phyloP scores from a whole-genome alignment of 2,797 vertebrate genomes.

The Poliocrania exsul region DNA sequence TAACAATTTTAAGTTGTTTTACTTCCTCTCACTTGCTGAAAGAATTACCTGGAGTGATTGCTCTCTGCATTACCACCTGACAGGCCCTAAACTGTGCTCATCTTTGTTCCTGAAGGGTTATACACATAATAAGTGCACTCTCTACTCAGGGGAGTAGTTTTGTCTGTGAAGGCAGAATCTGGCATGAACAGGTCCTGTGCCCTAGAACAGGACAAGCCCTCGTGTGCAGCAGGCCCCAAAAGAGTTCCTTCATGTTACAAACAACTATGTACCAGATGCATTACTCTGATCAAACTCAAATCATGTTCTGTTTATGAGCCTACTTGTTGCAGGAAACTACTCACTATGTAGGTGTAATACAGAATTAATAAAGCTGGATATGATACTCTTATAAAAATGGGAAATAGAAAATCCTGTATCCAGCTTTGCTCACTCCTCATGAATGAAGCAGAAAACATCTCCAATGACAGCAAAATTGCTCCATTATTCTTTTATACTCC shows the following conservation, averaged over 20 bases:
- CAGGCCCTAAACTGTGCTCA: not conserved
- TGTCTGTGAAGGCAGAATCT: not conserved
- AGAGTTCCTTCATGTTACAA: rapidly evolving
- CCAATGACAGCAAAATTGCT: not conserved
- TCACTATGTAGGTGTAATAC: not conserved
- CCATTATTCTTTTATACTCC: not conserved
- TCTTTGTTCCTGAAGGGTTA: not conserved
- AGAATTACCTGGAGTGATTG: not conserved
- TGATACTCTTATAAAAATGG: not conserved
- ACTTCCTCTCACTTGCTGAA: not conserved
- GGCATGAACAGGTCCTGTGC: not conserved
- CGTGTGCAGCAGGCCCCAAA: not conserved
- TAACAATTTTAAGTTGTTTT: not conserved
- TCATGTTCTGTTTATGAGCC: not conserved
- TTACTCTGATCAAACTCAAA: not conserved
- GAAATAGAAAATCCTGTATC: not conserved
- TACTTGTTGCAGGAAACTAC: not conserved
- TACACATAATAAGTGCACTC: rapidly evolving
- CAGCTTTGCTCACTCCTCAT: not conserved
- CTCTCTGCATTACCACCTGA: not conserved
- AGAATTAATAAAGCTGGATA: not conserved
- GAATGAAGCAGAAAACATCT: not conserved
- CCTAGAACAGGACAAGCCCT: not conserved
- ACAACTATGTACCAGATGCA: not conserved
- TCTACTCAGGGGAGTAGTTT: not conserved